Percentiles rank a stretch among this genome's conserved stretches.
These are phyloP conservation scores for Gymnodraco acuticeps DNA, from an alignment of 2,797 vertebrate species.

Conservation along the genomic window DNA sequence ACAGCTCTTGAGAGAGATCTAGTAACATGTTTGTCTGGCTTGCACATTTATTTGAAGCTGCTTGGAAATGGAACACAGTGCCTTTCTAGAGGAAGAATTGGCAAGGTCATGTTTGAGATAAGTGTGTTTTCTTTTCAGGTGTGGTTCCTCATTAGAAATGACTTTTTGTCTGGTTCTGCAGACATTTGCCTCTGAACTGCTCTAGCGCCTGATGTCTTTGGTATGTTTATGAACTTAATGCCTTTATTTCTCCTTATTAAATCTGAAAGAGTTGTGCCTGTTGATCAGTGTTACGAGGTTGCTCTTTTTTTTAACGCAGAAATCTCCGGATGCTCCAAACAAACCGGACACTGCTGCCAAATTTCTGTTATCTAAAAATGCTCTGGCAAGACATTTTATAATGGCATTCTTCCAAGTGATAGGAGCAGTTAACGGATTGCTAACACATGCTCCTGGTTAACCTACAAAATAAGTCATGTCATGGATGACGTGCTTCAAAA, in stretches of 20 bases:
- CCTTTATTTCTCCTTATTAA: constrained; percentile 12
- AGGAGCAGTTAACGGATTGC: constrained; percentile 32
- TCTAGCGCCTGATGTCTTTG: constrained; percentile 30
- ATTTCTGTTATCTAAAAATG: constrained; percentile 33
- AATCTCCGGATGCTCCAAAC: not conserved
- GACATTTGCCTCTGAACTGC: not conserved
- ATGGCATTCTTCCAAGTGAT: constrained; percentile 44
- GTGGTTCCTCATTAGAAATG: not conserved
- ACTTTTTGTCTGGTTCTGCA: constrained; percentile 1
- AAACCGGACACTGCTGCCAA: constrained; percentile 27
- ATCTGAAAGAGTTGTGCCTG: constrained; percentile 6
- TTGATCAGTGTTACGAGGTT: not conserved
- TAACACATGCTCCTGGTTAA: constrained; percentile 42
- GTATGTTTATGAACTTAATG: constrained; percentile 20
- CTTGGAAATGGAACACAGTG: constrained; percentile 7
- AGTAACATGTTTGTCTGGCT: not conserved
- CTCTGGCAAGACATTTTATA: constrained; percentile 22
- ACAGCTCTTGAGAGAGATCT: not conserved
- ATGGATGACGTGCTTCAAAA: constrained; percentile 55
- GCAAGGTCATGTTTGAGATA: not conserved
- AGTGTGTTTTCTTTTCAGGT: not conserved
- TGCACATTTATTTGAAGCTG: constrained; percentile 1
- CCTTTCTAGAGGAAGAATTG: constrained; percentile 4
- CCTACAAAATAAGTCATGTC: constrained; percentile 28
- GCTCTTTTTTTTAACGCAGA: constrained; percentile 11